phyloP scores from a whole-genome alignment of 1,140 invertebrate genomes.

The Drosophila oshimai region DNA sequence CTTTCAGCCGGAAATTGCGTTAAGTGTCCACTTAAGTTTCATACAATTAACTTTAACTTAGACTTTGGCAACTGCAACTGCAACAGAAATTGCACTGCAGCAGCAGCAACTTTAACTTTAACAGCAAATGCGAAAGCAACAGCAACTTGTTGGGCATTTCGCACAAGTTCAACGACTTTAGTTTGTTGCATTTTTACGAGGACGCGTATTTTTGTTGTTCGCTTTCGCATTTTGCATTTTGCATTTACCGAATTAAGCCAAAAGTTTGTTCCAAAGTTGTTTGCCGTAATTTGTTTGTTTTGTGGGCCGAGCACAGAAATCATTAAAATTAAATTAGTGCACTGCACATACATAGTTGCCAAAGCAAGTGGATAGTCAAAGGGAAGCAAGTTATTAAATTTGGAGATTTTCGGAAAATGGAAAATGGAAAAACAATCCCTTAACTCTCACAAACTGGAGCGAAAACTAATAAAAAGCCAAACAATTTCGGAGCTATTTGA shows the following conservation, averaged over 20 bases:
- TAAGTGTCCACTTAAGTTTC: slow-evolving; percentile 70
- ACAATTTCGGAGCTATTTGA: slow-evolving; percentile 60
- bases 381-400: slow-evolving; percentile 42
- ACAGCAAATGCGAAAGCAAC: slow-evolving; percentile 9
- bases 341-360: slow-evolving; percentile 40
- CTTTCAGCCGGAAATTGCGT: slow-evolving; percentile 61
- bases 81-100: slow-evolving; percentile 11
- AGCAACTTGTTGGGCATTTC: slow-evolving; percentile 46
- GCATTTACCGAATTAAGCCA: slow-evolving; percentile 34
- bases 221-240: slow-evolving; percentile 10
- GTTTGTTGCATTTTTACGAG: slow-evolving; percentile 39
- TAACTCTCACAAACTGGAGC: slow-evolving; percentile 33
- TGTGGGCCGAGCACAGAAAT: slow-evolving; percentile 31
- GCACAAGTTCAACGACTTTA: slow-evolving; percentile 47
- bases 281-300: slow-evolving; percentile 44
- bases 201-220: slow-evolving; percentile 1
- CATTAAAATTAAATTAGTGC: slow-evolving; percentile 52
- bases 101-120: slow-evolving; percentile 26
- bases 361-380: slow-evolving; percentile 32
- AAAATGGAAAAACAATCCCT: slow-evolving; percentile 53
- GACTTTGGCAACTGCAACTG: slow-evolving; percentile 51
- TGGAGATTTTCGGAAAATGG: slow-evolving; percentile 19
- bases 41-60: slow-evolving; percentile 70
- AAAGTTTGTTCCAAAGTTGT: slow-evolving; percentile 42
- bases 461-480: slow-evolving; percentile 57